Conservation (phyloP, 2,888 invertebrate species). For the Brachyptera risi region DNA sequence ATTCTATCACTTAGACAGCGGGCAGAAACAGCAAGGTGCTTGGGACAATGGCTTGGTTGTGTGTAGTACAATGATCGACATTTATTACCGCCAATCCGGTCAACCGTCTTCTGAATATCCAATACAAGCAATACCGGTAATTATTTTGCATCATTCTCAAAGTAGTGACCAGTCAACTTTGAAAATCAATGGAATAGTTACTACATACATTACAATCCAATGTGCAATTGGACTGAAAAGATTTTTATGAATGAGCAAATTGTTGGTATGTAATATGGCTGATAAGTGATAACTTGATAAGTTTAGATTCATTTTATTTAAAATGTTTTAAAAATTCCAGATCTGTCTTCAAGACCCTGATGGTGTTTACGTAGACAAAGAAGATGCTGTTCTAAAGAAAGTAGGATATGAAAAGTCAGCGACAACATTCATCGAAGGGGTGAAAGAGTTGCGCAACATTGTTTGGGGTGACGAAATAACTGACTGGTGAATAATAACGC, state of each 20-base stretch:
- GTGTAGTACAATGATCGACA: constrained; percentile 54
- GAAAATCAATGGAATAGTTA: not conserved
- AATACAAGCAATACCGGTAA: constrained; percentile 45
- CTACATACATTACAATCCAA: too few species aligned
- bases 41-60: constrained; percentile 56
- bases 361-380: not conserved
- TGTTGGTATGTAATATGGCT: too few species aligned
- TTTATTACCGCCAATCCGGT: constrained; percentile 56
- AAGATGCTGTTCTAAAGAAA: not conserved
- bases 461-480: constrained; percentile 6
- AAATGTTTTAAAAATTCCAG: constrained; percentile 4
- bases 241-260: too few species aligned
- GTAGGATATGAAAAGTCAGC: not conserved
- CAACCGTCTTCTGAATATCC: constrained; percentile 52
- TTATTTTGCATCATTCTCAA: not conserved
- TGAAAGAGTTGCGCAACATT: not conserved
- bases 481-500: constrained; percentile 1
- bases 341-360: not conserved
- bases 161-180: not conserved
- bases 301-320: not conserved
- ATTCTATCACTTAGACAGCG: constrained; percentile 59
- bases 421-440: not conserved
- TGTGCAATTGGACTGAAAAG: too few species aligned
- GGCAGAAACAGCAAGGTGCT: constrained; percentile 62
- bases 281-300: not conserved